Evolutionary conservation across 2,113 vertebrate species (phyloP), one percentile per base, ranked within the genome.

Genomic region (Prunella fulvescens): DNA sequence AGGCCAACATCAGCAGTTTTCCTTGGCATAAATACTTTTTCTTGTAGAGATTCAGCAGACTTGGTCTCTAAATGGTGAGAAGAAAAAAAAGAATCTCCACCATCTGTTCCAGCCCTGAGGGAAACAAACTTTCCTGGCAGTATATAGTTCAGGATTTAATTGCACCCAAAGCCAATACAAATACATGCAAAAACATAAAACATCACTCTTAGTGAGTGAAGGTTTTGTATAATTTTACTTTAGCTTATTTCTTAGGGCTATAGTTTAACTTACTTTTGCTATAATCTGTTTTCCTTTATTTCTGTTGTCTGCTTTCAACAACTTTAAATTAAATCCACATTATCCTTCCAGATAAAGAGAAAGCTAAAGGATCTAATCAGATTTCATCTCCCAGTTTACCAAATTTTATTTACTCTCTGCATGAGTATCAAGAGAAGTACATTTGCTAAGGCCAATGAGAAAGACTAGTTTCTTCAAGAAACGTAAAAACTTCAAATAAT

Each of bases 21-120:
- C 65, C 77, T 93, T 88, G 78, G 72, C n/a, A 80, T 45, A 48
- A 57, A 29, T 44, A 86, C 61, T 72, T 87, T 44, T 64, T 47
- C 66, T 92, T 64, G 70, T 64, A 93, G 88, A 93, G 22, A 92
- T 67, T 95, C 70, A 93, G 29, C 69, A 93, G 66, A 81, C 28
- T 51, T 50, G 4, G 39, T 82, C 22, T 86, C 61, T 91, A 92
- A 95, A 95, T 87, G 76, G 73, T 82, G 20, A 70, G n/a, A 58
- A 65, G 57, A 9, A 35, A 54, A 53, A 54, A 31, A 56, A 53
- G 20, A 53, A 54, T 22, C 56, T 83, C 81, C 74, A 88, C 86
- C 90, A 94, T 95, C 96, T 97, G 64, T 77, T 92, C 50, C 37
- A 94, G n/a, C 62, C 58, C 90, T 71, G 29, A 90, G 91, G 67